Conservation (phyloP, 2,113 vertebrate genomes). For the Chloropsis cyanopogon region DNA sequence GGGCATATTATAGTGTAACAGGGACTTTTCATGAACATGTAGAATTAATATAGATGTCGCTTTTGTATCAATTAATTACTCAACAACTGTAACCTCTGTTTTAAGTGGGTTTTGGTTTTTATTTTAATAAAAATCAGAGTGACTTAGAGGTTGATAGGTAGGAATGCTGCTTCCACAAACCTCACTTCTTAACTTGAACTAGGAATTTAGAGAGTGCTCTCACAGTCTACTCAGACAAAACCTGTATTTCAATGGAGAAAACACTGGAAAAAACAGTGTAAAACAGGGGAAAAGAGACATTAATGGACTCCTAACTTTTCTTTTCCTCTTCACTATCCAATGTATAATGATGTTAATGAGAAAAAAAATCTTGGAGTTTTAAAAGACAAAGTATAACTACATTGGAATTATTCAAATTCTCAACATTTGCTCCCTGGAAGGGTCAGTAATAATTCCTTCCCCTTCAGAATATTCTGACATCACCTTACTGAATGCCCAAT, state of each 20-base stretch:
- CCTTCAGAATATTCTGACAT: background rate
- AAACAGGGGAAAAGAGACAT: background rate
- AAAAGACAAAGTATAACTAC: background rate
- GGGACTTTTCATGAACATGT: background rate
- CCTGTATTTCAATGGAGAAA: background rate
- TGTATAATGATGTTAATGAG: background rate
- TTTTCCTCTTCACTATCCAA: background rate
- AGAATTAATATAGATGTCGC: background rate
- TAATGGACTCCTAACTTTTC: background rate
- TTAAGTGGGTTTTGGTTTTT: background rate
- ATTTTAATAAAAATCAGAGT: background rate
- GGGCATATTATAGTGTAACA: background rate
- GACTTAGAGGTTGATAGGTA: background rate
- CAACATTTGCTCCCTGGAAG: background rate
- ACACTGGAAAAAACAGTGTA: background rate
- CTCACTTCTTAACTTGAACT: background rate
- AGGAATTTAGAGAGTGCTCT: background rate
- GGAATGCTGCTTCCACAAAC: background rate
- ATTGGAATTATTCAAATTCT: background rate
- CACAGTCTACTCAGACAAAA: background rate
- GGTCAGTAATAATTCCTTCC: background rate
- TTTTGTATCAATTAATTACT: background rate
- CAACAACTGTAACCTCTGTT: background rate
- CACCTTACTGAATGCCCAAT: background rate
- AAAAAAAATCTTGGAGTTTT: background rate